phyloP scores from a whole-genome alignment of 2,113 vertebrate genomes.

The Onychorhynchus coronatus region DNA sequence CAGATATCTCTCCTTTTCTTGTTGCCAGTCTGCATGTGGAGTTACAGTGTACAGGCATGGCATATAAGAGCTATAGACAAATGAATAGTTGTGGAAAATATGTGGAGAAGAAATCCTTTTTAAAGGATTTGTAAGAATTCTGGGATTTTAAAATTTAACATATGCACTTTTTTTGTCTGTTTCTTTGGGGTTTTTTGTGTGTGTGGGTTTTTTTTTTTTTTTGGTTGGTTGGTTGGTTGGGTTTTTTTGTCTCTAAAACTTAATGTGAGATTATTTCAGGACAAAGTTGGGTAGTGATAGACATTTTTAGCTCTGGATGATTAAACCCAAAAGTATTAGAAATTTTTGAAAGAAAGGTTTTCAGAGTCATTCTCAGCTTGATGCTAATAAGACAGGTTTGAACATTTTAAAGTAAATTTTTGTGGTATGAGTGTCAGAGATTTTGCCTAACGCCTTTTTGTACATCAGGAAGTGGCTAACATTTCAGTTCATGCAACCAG shows the following conservation, averaged over 20 bases:
- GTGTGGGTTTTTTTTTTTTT: too few species aligned
- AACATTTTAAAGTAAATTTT: background rate
- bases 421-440: background rate
- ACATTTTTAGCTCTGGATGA: background rate
- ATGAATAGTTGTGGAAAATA: background rate
- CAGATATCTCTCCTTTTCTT: background rate
- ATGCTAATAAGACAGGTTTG: background rate
- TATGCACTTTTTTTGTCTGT: rapidly evolving
- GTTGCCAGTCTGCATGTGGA: background rate
- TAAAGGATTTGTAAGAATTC: background rate
- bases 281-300: background rate
- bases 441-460: background rate
- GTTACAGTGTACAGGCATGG: background rate
- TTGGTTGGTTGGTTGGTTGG: too few species aligned
- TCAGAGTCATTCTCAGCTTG: background rate
- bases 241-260: background rate
- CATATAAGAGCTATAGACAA: background rate
- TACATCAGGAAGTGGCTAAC: background rate
- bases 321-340: background rate
- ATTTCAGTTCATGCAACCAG: background rate
- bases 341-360: background rate
- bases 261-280: background rate
- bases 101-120: background rate
- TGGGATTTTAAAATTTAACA: background rate
- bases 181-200: too few species aligned